A percentile compares a stretch with the other conserved stretches of the same genome.
phyloP scores from a whole-genome alignment of 2,888 invertebrate genomes.

The Caenorhabditis sp. region DNA sequence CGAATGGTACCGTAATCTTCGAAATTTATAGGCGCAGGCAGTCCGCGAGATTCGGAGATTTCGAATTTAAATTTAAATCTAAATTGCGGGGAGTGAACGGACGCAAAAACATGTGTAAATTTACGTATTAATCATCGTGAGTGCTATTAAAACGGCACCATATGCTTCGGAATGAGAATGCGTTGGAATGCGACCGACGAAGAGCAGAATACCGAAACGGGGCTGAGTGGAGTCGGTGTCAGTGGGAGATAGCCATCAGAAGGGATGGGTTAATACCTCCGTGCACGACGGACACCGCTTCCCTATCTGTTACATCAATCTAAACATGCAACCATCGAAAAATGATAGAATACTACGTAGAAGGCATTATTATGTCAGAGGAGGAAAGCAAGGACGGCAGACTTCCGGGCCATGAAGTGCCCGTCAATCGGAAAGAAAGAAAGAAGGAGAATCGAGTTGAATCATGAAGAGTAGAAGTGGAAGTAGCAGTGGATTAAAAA shows the following conservation, averaged over 20 bases:
- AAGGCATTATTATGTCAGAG: conserved; percentile 27
- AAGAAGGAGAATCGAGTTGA: no score
- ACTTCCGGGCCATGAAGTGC: conserved; percentile 7
- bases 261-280: conserved; percentile 44
- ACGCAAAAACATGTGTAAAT: conserved; percentile 34
- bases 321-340: conserved; percentile 39
- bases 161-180: conserved; percentile 12
- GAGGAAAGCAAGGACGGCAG: conserved; percentile 11
- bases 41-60: no score
- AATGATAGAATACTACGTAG: conserved; percentile 41
- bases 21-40: not conserved
- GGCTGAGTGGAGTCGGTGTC: not conserved
- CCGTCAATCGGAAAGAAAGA: conserved; percentile 3
- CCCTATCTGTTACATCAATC: conserved; percentile 47
- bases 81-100: not conserved
- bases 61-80: conserved; percentile 1
- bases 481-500: conserved; percentile 39
- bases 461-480: conserved; percentile 32
- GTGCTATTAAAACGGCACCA: conserved; percentile 19
- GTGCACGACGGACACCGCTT: conserved; percentile 37
- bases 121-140: conserved; percentile 20
- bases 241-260: conserved; percentile 28
- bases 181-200: conserved; percentile 9
- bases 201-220: not conserved
- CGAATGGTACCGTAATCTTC: not conserved